A percentile compares a stretch with the other conserved stretches of the same genome.
phyloP scores from a whole-genome alignment of 2,113 vertebrate genomes.

The Gadus chalcogrammus region DNA sequence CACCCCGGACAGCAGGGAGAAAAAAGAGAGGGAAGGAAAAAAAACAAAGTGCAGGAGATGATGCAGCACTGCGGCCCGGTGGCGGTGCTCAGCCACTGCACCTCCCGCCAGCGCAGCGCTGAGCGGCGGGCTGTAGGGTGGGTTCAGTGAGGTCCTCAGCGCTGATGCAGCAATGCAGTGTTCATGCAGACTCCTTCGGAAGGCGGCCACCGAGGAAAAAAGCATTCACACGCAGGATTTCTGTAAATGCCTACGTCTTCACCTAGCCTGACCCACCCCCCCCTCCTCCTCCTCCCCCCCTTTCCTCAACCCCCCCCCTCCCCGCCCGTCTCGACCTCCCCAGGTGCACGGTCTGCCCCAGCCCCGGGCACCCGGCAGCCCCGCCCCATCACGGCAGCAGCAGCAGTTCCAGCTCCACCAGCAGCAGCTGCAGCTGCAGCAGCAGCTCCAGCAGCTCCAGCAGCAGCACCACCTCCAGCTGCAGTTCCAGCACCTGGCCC shows the following conservation, averaged over 20 bases:
- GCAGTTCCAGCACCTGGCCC: slow-evolving; percentile 76
- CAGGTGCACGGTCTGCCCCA: slow-evolving; percentile 62
- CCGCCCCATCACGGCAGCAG: slow-evolving; percentile 65
- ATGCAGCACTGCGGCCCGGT: slow-evolving; percentile 60
- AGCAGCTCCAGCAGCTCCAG: slow-evolving; percentile 73
- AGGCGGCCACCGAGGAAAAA: neutral
- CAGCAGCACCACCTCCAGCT: slow-evolving; percentile 76
- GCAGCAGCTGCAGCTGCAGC: slow-evolving; percentile 69
- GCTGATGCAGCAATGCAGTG: slow-evolving; percentile 14
- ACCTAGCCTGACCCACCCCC: too few relatives aligned
- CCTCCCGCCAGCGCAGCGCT: neutral
- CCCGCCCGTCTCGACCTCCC: slow-evolving; percentile 4
- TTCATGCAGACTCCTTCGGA: slow-evolving; percentile 7
- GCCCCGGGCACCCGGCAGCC: slow-evolving; percentile 63
- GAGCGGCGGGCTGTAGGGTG: neutral
- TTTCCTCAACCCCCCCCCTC: neutral
- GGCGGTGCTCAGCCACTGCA: slow-evolving; percentile 45
- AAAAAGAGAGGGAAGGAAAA: too few relatives aligned
- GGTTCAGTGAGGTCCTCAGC: neutral
- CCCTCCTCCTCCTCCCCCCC: neutral
- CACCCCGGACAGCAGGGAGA: neutral
- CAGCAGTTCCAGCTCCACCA: slow-evolving; percentile 71
- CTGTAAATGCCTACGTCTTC: too few relatives aligned
- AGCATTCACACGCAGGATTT: too few relatives aligned
- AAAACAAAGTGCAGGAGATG: slow-evolving; percentile 27